Base-by-base conservation (phyloP, 2,888 invertebrate species). In the Dilophus febrilis region DNA sequence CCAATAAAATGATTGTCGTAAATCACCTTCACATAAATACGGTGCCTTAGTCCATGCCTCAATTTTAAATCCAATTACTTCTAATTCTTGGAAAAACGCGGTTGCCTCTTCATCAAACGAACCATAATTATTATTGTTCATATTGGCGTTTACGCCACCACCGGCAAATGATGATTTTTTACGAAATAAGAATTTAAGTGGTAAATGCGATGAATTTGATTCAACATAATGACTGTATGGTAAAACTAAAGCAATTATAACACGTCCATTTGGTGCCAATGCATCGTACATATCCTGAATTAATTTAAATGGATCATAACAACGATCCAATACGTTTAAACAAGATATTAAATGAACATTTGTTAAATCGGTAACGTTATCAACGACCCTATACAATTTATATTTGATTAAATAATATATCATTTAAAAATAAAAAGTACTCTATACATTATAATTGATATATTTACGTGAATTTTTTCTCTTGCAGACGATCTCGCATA, bases 201-300 rank as follows among this genome's bases (percentile, higher is more conserved):
- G 4, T 22, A n/a, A n/a, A 22, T 22, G 22, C 8, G 40, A 49
- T 53, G 64, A 67, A 75, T 86, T 83, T 47, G 70, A 71, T 70
- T 97, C 97, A 1, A 95, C 94, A 57, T 91, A 97, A 40, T 92
- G 88, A 50, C 77, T 81, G 65, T 90, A 88, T 1, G 97, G 97
- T 44, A 97, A 66, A 12, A 95, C 97, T 3, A 94, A 67, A 1
- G 94, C 94, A n/a, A 97, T 65, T 34, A 95, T 57, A 17, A 87
- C 68, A 19, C 75, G 64, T 1, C 91, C 91, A 38, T 71, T 72
- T 1, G 81, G 76, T 6, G 72, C 70, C 34, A 97, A 64, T 1
- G 80, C 72, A 16, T 65, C 56, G 47, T 71, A 72, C 22, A 95
- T 83, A 50, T 84, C 74, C 39, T 68, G 65, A 47, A 98, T 66